Percentiles rank a stretch among this genome's conserved stretches.
Conservation (phyloP, 2,113 vertebrate genomes). For the Suncus etruscus region DNA sequence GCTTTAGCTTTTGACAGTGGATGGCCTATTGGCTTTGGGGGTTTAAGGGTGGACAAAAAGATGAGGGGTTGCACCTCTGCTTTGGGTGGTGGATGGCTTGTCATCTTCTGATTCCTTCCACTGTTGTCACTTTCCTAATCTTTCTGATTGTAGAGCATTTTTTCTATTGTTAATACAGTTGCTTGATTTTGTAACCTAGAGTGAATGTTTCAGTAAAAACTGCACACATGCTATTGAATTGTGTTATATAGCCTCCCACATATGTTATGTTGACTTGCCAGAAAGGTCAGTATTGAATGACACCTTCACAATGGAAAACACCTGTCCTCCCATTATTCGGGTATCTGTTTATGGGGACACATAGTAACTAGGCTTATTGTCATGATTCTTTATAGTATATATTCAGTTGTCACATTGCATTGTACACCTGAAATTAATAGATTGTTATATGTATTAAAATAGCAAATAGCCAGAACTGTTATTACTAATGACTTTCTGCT, state of each 20-base stretch:
- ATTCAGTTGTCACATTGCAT: background rate
- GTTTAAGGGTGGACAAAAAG: too few relatives aligned
- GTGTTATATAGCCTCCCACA: background rate
- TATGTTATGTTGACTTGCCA: background rate
- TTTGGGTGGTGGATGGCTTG: background rate
- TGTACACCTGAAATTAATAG: background rate
- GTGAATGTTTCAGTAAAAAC: background rate
- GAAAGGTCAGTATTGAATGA: background rate
- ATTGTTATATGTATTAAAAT: background rate
- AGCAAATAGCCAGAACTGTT: background rate
- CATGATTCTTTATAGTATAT: background rate
- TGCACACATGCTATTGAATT: background rate
- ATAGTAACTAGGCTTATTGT: background rate
- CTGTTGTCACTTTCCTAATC: background rate
- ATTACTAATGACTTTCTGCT: background rate
- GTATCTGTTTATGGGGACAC: too few relatives aligned
- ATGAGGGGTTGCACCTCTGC: rapidly evolving
- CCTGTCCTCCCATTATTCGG: background rate
- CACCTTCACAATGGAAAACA: background rate
- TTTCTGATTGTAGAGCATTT: background rate
- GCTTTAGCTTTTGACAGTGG: background rate
- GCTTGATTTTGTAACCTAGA: background rate
- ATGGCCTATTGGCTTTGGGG: background rate
- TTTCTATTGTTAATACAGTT: background rate
- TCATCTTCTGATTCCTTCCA: background rate